These are phyloP conservation scores for Drosophila obscura DNA, from an alignment of 1,140 invertebrate species.

Conservation along the genomic window DNA sequence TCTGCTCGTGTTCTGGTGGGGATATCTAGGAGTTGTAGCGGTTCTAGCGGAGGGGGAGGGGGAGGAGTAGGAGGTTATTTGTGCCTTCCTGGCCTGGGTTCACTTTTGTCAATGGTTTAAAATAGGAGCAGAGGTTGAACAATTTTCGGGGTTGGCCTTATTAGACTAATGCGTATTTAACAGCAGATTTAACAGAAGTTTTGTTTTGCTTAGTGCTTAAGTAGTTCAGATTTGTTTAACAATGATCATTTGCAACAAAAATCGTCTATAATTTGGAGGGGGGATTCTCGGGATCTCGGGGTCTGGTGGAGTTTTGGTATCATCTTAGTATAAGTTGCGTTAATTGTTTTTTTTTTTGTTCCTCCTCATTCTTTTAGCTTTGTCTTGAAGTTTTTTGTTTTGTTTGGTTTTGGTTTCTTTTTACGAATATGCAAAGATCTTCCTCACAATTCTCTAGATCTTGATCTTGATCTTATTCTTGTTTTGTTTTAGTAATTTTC, in stretches of 20 bases:
- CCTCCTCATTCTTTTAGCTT: slow-evolving; percentile 27
- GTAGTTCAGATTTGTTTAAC: slow-evolving; percentile 18
- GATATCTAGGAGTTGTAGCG: neutral
- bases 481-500: neutral
- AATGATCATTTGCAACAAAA: slow-evolving; percentile 64
- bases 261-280: slow-evolving; percentile 46
- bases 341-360: slow-evolving; percentile 7
- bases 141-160: slow-evolving; percentile 7
- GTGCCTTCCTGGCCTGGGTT: slow-evolving; percentile 38
- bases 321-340: slow-evolving; percentile 17
- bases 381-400: slow-evolving; percentile 43
- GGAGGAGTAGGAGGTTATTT: neutral
- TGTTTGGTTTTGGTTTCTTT: slow-evolving; percentile 16
- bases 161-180: neutral
- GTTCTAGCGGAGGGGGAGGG: too few relatives aligned
- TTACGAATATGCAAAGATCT: slow-evolving; percentile 43
- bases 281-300: neutral
- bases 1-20: too few relatives aligned
- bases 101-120: slow-evolving; percentile 66
- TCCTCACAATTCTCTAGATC: slow-evolving; percentile 3
- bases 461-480: slow-evolving; percentile 27
- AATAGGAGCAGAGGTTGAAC: slow-evolving; percentile 20
- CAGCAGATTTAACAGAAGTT: too few relatives aligned
- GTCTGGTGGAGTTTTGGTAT: slow-evolving; percentile 32
- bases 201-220: neutral